Percentiles rank a stretch among this genome's conserved stretches.
phyloP scores from a whole-genome alignment of 1,140 invertebrate species.

The Hyles euphorbiae region DNA sequence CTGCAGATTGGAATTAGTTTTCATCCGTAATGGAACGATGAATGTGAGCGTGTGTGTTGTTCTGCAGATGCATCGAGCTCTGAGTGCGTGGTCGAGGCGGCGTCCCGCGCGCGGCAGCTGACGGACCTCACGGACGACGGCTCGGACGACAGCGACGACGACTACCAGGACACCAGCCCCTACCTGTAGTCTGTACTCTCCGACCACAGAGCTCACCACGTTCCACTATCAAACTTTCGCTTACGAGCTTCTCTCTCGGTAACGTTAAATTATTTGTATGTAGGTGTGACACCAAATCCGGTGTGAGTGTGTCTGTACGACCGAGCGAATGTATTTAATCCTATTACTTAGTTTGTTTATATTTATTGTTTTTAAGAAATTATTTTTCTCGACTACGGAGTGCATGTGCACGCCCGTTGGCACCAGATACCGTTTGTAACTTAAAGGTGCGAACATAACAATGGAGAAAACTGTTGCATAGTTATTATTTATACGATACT shows the following conservation, averaged over 20 bases:
- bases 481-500: constrained; percentile 63
- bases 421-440: constrained; percentile 39
- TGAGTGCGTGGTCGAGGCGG: constrained; percentile 50
- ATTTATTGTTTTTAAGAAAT: constrained; percentile 59
- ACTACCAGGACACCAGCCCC: constrained; percentile 66
- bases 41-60: constrained; percentile 3
- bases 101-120: constrained; percentile 60
- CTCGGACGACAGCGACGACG: constrained; percentile 60
- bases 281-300: constrained; percentile 26
- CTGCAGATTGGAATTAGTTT: no score
- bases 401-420: constrained; percentile 45
- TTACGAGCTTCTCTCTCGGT: not conserved
- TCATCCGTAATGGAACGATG: not conserved
- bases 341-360: constrained; percentile 53
- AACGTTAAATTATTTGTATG: constrained; percentile 46
- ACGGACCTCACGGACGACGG: constrained; percentile 69
- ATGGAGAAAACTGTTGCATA: constrained; percentile 37
- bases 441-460: constrained; percentile 28
- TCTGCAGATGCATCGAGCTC: constrained; percentile 65
- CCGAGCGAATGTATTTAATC: constrained; percentile 69
- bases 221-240: no score
- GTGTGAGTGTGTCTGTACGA: constrained; percentile 44
- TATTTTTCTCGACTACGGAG: constrained; percentile 38
- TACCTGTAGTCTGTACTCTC: constrained; percentile 45
- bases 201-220: no score